phyloP scores from a whole-genome alignment of 1,140 invertebrate species.

The Mycetomoellerius zeteki region DNA sequence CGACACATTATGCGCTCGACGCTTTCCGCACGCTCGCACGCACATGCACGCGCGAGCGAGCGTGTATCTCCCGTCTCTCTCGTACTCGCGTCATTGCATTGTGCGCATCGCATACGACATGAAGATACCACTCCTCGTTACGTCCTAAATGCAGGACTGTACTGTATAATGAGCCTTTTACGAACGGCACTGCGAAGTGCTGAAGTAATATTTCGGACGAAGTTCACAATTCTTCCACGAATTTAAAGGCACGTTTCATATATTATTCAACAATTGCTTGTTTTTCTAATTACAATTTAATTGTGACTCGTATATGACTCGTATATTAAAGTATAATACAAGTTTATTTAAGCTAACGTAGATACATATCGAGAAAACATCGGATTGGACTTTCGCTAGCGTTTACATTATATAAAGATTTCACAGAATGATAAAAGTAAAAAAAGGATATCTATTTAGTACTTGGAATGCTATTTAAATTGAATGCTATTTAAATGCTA shows the following conservation, averaged over 20 bases:
- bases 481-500: background rate
- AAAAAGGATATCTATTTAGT: background rate
- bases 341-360: background rate
- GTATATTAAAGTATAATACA: background rate
- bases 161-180: slow-evolving; percentile 21
- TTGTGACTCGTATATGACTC: background rate
- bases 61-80: slow-evolving; percentile 8
- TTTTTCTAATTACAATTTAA: slow-evolving; percentile 10
- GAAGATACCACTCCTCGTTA: slow-evolving; percentile 38
- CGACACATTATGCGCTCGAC: slow-evolving; percentile 79
- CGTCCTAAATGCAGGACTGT: slow-evolving; percentile 31
- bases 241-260: background rate
- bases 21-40: slow-evolving; percentile 34
- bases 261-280: background rate
- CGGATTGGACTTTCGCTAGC: background rate
- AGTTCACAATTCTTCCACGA: background rate
- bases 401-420: background rate
- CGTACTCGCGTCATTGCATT: background rate
- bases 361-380: background rate
- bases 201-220: background rate
- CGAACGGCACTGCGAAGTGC: background rate
- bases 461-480: background rate
- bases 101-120: background rate
- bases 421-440: background rate
- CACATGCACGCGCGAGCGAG: background rate